A percentile compares a stretch with the other conserved stretches of the same genome.
phyloP scores from a whole-genome alignment of 2,888 invertebrate genomes.

The Xestoiulus laeticollis region DNA sequence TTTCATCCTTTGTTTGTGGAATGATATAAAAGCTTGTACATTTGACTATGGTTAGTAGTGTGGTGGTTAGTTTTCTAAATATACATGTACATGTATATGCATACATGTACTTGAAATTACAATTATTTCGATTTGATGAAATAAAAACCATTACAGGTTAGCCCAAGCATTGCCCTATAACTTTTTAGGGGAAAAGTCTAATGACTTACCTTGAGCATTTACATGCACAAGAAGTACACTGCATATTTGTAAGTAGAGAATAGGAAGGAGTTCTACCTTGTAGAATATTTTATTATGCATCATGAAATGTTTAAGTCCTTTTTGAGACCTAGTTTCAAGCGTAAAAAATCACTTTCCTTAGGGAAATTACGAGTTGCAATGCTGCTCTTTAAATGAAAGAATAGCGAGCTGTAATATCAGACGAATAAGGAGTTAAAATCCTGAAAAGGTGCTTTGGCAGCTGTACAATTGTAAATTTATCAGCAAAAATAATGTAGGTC shows the following conservation, averaged over 20 bases:
- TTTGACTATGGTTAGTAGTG: too few species aligned
- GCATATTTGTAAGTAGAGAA: not conserved
- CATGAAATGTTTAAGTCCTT: not conserved
- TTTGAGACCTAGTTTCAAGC: not conserved
- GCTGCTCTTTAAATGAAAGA: not conserved
- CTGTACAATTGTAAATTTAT: not conserved
- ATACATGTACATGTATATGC: too few species aligned
- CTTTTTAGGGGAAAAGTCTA: too few species aligned
- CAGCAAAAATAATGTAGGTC: not conserved
- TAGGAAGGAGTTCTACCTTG: not conserved
- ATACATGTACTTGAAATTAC: too few species aligned
- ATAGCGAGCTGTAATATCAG: not conserved
- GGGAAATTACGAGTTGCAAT: not conserved
- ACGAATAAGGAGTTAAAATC: not conserved
- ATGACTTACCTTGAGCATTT: not conserved
- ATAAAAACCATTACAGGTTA: too few species aligned
- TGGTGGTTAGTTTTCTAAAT: too few species aligned
- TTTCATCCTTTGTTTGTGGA: too few species aligned
- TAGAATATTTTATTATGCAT: not conserved
- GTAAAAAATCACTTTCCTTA: not conserved
- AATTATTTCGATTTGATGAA: too few species aligned
- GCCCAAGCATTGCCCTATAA: too few species aligned
- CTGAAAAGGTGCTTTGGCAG: not conserved
- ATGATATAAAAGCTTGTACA: too few species aligned
- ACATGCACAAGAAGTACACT: not conserved